Evolutionary conservation across 1,140 invertebrate species (phyloP), one percentile per base, ranked within the genome.

Genomic region (Euglossa dilemma): DNA sequence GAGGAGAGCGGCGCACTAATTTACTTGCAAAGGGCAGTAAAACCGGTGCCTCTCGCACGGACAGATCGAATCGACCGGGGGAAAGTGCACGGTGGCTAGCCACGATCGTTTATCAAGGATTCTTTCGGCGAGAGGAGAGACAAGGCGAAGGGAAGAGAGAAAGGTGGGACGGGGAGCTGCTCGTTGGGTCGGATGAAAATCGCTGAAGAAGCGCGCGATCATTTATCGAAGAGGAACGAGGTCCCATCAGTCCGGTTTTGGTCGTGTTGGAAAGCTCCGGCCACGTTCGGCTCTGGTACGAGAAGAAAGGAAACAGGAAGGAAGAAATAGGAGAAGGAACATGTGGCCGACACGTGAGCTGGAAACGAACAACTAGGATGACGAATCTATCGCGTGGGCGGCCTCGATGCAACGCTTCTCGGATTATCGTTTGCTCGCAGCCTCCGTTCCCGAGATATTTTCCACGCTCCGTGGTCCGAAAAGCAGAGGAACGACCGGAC

Each of bases 311-410:
- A 76, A 82, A 67, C 80, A 76, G 80, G 80, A 82, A 82, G 67
- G 84, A 86, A 87, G 86, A 70, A 74, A 87, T 69, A 82, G 76
- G 57, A 83, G 81, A 86, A 70, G 47, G 85, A 86, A 82, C 86
- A 79, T 82, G 86, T 83, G 86, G 86, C 63, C 61, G 85, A 86
- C 56, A 82, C 86, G 86, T 87, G 86, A 87, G 85, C 70, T 66
- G 86, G 84, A 89, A 91, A 84, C 84, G 87, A 86, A 87, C 85
- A 83, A 71, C 84, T 72, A 57, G 63, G 52, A 77, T 83, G 87
- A 84, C 80, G 86, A 89, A 87, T 85, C 80, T 84, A 85, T 78
- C 87, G 83, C 77, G 74, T 59, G 56, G 52, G 36, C 63, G 63
- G 54, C 45, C 61, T 3, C 20, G 73, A 59, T 69, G 72, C 72